phyloP scores from a whole-genome alignment of 1,140 invertebrate species.

The Leptinotarsa texana region DNA sequence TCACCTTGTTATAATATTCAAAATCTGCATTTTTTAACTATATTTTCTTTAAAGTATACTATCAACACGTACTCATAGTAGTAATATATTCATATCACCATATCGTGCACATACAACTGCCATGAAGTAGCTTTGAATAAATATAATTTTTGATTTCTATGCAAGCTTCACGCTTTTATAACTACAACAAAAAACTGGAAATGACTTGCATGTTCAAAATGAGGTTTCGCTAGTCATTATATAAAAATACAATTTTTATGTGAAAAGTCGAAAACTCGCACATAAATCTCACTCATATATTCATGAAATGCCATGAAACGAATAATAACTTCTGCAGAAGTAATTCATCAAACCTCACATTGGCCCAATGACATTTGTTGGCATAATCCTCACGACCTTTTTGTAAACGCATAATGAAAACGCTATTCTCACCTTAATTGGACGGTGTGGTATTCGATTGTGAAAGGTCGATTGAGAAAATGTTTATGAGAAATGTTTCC shows the following conservation, averaged over 20 bases:
- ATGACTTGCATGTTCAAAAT: slow-evolving; percentile 4
- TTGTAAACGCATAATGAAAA: slow-evolving; percentile 9
- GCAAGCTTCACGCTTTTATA: not conserved
- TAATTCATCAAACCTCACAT: slow-evolving; percentile 12
- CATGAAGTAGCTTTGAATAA: not conserved
- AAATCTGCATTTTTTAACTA: too few relatives aligned
- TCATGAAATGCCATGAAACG: slow-evolving; percentile 11
- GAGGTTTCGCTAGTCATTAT: not conserved
- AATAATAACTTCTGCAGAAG: not conserved
- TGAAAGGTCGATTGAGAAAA: not conserved
- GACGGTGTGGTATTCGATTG: not conserved
- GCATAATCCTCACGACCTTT: slow-evolving; percentile 6
- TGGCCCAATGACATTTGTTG: slow-evolving; percentile 18
- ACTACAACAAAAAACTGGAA: not conserved
- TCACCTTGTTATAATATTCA: too few relatives aligned
- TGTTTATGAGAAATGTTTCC: too few relatives aligned
- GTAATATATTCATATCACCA: too few relatives aligned
- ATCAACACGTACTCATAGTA: too few relatives aligned
- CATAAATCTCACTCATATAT: not conserved
- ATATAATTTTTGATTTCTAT: not conserved
- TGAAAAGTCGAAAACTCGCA: not conserved
- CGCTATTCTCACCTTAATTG: slow-evolving; percentile 11
- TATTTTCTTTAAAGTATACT: too few relatives aligned
- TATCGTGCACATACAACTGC: not conserved
- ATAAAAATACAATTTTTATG: not conserved